These are phyloP conservation scores for Dendronephthya gigantea DNA, from an alignment of 64 coral and sea anemone genomes.

Conservation along the genomic window DNA sequence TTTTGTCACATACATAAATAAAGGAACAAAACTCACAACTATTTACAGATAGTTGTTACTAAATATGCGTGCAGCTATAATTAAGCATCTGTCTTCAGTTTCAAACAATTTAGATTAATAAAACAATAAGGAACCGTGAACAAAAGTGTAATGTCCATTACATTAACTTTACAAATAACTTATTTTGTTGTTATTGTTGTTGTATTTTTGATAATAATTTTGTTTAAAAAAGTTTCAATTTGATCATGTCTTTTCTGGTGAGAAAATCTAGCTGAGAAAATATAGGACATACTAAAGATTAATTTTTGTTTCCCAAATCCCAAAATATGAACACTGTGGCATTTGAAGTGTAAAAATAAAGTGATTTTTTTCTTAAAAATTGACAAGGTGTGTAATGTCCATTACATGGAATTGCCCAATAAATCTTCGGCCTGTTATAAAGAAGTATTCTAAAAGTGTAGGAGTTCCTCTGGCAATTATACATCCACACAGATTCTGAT, in stretches of 20 bases:
- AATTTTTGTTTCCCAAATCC: neutral
- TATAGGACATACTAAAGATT: neutral
- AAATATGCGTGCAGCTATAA: slow-evolving; percentile 15
- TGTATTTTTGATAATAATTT: neutral
- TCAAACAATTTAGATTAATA: slow-evolving; percentile 27
- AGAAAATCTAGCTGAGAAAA: neutral
- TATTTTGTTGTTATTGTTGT: neutral
- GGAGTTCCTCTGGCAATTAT: too few species aligned
- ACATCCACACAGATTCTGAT: too few species aligned
- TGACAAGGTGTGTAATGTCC: neutral
- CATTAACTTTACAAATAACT: neutral
- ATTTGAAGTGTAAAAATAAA: neutral
- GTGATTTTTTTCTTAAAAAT: neutral
- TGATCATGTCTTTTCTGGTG: neutral
- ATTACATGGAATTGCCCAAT: neutral
- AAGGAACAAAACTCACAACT: too few species aligned
- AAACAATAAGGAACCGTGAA: slow-evolving; percentile 9
- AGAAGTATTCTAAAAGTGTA: too few species aligned
- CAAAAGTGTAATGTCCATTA: slow-evolving; percentile 28
- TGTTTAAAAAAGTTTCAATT: neutral
- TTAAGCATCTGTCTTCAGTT: slow-evolving; percentile 11
- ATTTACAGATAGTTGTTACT: neutral
- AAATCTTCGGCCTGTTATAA: too few species aligned
- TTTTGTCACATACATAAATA: slow-evolving; percentile 20
- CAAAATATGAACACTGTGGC: neutral